These are phyloP conservation scores for Mus pahari DNA, from an alignment of 2,113 vertebrate species.

Conservation along the genomic window DNA sequence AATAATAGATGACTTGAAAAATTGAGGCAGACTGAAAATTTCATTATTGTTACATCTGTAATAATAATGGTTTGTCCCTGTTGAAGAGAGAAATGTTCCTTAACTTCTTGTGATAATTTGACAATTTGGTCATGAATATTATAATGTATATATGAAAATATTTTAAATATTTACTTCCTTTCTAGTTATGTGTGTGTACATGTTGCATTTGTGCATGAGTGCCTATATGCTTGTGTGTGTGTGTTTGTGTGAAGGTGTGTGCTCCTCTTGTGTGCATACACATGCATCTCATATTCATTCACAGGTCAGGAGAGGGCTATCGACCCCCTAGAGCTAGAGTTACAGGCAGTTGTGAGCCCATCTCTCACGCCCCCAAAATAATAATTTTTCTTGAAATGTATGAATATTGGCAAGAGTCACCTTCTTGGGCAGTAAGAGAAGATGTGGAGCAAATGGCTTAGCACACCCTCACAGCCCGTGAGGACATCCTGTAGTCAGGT, in stretches of 20 bases:
- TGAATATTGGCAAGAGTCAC: neutral
- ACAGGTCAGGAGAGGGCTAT: neutral
- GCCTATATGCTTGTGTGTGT: neutral
- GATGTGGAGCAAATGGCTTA: neutral
- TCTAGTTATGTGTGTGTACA: neutral
- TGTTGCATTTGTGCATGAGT: neutral
- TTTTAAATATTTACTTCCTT: neutral
- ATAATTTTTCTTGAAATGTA: neutral
- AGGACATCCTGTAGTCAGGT: too few species aligned
- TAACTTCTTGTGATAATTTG: constrained; percentile 9
- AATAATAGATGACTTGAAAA: neutral
- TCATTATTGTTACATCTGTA: neutral
- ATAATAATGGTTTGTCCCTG: neutral
- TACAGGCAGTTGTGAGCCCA: neutral
- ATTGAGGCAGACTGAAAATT: neutral
- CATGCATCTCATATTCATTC: neutral
- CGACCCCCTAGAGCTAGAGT: neutral
- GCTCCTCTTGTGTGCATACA: neutral
- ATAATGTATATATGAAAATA: neutral
- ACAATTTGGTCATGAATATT: neutral
- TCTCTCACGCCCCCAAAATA: neutral
- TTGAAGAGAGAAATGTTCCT: constrained; percentile 24
- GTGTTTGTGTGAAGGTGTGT: neutral
- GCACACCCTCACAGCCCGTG: too few species aligned
- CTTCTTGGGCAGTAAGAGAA: neutral